Conservation (phyloP, 1,140 invertebrate genomes). For the Pseudomyrmex gracilis region DNA sequence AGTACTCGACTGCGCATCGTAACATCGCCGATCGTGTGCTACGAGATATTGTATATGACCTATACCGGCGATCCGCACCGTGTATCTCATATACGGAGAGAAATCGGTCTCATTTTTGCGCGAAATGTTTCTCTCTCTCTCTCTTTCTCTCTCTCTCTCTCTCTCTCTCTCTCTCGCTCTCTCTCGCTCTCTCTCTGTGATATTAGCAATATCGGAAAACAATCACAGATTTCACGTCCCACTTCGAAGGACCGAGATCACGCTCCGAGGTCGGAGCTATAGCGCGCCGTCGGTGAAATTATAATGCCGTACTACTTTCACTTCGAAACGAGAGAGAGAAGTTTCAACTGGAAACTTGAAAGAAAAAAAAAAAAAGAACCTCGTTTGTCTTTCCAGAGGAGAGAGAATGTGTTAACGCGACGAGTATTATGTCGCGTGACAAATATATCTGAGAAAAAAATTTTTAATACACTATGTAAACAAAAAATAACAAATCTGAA, state of each 20-base stretch:
- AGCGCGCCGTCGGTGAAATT: background rate
- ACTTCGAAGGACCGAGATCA: background rate
- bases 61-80: too few species aligned
- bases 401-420: too few species aligned
- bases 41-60: constrained; percentile 46
- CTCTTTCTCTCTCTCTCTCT: background rate
- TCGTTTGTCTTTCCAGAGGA: too few species aligned
- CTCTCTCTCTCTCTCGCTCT: background rate
- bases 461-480: too few species aligned
- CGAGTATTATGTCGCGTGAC: too few species aligned
- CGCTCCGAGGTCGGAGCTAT: background rate
- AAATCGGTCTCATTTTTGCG: background rate
- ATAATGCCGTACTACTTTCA: background rate
- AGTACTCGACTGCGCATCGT: constrained; percentile 62
- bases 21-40: constrained; percentile 53
- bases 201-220: constrained; percentile 3
- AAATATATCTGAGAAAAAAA: too few species aligned
- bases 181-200: background rate
- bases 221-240: constrained; percentile 1
- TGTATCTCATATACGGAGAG: background rate
- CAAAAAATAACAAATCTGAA: background rate
- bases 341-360: too few species aligned
- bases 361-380: too few species aligned
- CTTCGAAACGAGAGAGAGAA: background rate
- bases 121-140: background rate